Evolutionary conservation across 2,797 vertebrate genomes (phyloP).

Genomic region (Onychomys torridus): DNA sequence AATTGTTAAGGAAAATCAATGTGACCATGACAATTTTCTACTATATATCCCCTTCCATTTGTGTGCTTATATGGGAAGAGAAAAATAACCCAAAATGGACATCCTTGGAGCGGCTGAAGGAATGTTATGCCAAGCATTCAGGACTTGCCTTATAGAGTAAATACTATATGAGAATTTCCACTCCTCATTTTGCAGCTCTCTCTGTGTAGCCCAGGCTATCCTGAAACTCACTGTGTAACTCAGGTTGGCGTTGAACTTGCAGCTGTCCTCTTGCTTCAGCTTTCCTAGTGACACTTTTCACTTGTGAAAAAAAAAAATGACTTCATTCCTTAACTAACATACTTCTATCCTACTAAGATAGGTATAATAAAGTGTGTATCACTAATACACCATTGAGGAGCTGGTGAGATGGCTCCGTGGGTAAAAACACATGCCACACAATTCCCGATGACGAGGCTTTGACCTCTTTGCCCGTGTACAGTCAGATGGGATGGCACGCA

Average conservation of each 20-base stretch:
- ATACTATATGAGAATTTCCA: not conserved
- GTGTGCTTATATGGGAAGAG: not conserved
- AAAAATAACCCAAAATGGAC: slow-evolving; percentile 27
- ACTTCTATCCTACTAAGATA: slow-evolving; percentile 23
- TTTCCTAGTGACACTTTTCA: not conserved
- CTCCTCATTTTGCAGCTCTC: not conserved
- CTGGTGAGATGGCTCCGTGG: not conserved
- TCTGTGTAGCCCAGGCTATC: not conserved
- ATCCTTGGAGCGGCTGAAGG: not conserved
- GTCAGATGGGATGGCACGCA: not conserved
- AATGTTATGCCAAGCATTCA: not conserved
- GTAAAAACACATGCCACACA: not conserved
- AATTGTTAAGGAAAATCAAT: slow-evolving; percentile 14
- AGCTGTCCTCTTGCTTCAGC: not conserved
- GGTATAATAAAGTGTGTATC: not conserved
- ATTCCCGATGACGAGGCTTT: not conserved
- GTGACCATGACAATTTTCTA: not conserved
- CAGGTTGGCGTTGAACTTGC: not conserved
- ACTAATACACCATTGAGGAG: not conserved
- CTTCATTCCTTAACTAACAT: not conserved
- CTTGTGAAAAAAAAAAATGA: not conserved
- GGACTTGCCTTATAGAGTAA: not conserved
- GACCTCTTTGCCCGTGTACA: not conserved
- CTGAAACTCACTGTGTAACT: not conserved
- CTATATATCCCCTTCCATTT: not conserved